These are phyloP conservation scores for Chaetodon auriga DNA, from an alignment of 2,113 vertebrate species.

Conservation along the genomic window DNA sequence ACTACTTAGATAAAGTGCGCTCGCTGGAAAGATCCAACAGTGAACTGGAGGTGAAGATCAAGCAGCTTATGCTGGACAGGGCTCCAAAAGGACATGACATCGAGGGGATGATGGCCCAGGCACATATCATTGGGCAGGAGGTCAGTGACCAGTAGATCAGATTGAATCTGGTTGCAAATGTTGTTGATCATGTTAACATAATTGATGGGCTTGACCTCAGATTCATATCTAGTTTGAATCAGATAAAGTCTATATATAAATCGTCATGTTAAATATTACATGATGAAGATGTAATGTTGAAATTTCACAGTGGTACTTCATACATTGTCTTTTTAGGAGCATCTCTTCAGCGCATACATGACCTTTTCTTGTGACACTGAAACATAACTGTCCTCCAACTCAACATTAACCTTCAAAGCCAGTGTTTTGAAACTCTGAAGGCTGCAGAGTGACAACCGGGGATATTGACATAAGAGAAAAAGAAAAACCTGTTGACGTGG, in stretches of 20 bases:
- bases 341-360: not conserved
- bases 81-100: slow-evolving; percentile 76
- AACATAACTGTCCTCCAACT: not conserved
- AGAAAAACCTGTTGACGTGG: not conserved
- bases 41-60: slow-evolving; percentile 87
- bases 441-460: not conserved
- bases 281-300: not conserved
- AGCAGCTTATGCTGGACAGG: slow-evolving; percentile 84
- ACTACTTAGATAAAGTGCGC: slow-evolving; percentile 86
- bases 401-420: not conserved
- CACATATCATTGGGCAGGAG: slow-evolving; percentile 85
- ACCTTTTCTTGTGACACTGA: not conserved
- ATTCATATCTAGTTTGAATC: not conserved
- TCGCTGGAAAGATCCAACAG: slow-evolving; percentile 85
- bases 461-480: not conserved
- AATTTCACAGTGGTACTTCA: not conserved
- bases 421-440: not conserved
- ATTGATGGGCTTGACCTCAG: not conserved
- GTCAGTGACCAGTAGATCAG: slow-evolving; percentile 63
- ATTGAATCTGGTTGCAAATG: not conserved
- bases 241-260: not conserved
- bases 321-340: not conserved
- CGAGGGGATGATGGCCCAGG: slow-evolving; percentile 81
- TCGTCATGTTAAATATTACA: not conserved
- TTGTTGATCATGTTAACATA: too few species aligned